Evolutionary conservation across 2,797 vertebrate genomes (phyloP).

Genomic region (Myoxocephalus aenaeus): DNA sequence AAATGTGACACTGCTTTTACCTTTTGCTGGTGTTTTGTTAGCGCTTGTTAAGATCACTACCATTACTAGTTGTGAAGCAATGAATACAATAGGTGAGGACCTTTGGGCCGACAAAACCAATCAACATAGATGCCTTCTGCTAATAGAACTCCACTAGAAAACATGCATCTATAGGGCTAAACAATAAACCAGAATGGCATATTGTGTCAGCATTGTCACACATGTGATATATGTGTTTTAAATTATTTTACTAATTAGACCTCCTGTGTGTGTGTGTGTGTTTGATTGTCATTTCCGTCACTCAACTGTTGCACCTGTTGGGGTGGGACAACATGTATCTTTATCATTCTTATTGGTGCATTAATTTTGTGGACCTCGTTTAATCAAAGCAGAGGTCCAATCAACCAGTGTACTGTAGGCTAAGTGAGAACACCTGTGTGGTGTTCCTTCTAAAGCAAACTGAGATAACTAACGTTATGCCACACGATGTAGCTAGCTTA

Average conservation of each 20-base stretch:
- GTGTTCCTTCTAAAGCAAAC: not conserved
- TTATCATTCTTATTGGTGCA: not conserved
- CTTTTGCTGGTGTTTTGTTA: not conserved
- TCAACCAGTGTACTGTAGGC: not conserved
- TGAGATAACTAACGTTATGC: not conserved
- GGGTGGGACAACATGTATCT: not conserved
- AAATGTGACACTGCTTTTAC: not conserved
- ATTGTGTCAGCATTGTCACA: too few species aligned
- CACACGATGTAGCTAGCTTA: not conserved
- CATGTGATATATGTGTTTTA: not conserved
- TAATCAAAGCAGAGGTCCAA: not conserved
- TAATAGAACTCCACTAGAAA: not conserved
- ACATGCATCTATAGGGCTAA: not conserved
- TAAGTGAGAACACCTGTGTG: not conserved
- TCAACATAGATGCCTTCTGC: not conserved
- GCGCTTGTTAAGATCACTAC: not conserved
- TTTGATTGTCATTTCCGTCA: not conserved
- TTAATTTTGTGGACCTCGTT: not conserved
- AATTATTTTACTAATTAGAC: not conserved
- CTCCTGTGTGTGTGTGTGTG: too few species aligned
- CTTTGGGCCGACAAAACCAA: not conserved
- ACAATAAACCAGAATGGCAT: not conserved
- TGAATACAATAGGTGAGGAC: not conserved
- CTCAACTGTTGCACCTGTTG: not conserved
- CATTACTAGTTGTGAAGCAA: not conserved